Base-by-base conservation (phyloP, 2,797 vertebrate species). In the Myotis myotis region DNA sequence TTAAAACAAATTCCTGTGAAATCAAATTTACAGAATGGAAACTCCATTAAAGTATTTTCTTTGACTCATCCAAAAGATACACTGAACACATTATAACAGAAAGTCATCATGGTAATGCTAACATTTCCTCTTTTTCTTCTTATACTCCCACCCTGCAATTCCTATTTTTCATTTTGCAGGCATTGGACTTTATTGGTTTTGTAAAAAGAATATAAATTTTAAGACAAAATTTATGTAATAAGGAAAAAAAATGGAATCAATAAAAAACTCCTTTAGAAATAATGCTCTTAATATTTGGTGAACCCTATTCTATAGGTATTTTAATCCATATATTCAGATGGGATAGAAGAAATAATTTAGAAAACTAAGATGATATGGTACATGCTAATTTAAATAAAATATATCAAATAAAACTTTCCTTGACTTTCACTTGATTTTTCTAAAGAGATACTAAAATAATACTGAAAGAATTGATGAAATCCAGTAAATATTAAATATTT, bases 21-120 rank as follows among this genome's bases (percentile, higher is more conserved):
- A 92, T 86, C 60, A 92, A 82, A 90, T 79, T 57, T 85, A 51
- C 13, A 60, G 85, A 88, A 76, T 38, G 28, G 57, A 96, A 96
- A 92, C 64, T 72, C 89, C 75, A 71, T 93, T 85, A 55, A 11
- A 41, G 17, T 64, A 15, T 89, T 78, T 91, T 89, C 44, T 84
- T 91, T 74, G 84, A 80, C 36, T 95, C 72, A 44, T 70, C 44
- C 38, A 78, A 55, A 1, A 36, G 70, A 70, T 38, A 72, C 15
- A 72, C 11, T 51, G 53, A 93, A 47, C 16, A 49, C 41, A 75
- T 51, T 47, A 19, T 38, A 74, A 64, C 74, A 8, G 70, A 72
- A 93, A 82, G 6, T 89, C 76, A 28, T 84, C 44, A 53, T 16
- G 33, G 12, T 41, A 44, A 78, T 51, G 25, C 70, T 79, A 41